Evolutionary conservation across 2,797 vertebrate genomes (phyloP), one percentile per base, ranked within the genome.

Genomic region (Naso thynnoides): DNA sequence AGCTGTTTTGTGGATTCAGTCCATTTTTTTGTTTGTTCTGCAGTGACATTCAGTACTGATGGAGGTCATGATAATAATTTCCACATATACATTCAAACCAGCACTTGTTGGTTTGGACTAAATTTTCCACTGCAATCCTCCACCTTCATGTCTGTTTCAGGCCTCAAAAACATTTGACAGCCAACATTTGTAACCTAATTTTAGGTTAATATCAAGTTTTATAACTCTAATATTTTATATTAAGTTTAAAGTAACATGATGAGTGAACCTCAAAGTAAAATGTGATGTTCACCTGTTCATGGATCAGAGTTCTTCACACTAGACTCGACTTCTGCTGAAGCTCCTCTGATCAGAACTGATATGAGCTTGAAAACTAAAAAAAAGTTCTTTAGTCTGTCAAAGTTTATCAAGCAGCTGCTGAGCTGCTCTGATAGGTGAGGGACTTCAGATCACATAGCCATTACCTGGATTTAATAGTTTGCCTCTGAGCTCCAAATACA

Each of bases 1-100:
- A 53, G 39, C 59, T 23, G 56, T 50, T 53, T 36, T 27, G 45
- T 56, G n/a, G 31, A 41, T 48, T 69, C 27, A 2, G 8, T 52
- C 24, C 8, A 36, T 53, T 55, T 52, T 36, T 47, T 29, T 42
- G 21, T 65, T 26, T 47, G n/a, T 19, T 14, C 9, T 47, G 38
- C 21, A 18, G 26, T 64, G 50, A 68, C 29, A 27, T 63, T 44
- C 21, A 24, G 27, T n/a, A n/a, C 13, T 47, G 14, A 16, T 0
- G 18, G 57, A 16, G 4, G 16, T 49, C 52, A 38, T 15, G 9
- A 21, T 19, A 44, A 33, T 26, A 1, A 26, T 33, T 55, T 24
- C 8, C 15, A 26, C 15, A 42, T 26, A 4, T 56, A 18, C 13
- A 1, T 53, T 31, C 18, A 52, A 26, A 8, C 24, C 13, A 24